A percentile compares a stretch with the other conserved stretches of the same genome.
Conservation (phyloP, 1,140 invertebrate genomes). For the Drosophila nikananu region DNA sequence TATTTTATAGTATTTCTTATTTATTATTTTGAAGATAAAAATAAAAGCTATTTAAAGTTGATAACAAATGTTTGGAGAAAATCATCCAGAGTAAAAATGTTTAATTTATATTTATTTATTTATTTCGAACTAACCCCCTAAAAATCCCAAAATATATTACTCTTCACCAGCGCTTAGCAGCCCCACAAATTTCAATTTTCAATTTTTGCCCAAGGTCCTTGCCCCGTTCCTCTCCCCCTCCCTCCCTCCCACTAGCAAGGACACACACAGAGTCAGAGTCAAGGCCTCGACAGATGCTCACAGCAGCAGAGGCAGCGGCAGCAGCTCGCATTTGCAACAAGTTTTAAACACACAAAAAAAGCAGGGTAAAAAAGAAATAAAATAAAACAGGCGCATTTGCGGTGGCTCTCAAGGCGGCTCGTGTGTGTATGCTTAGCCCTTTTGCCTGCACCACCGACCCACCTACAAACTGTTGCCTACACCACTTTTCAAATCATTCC, state of each 20-base stretch:
- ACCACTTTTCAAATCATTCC: slow-evolving; percentile 77
- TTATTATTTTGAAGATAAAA: no score
- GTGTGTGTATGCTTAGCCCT: slow-evolving; percentile 35
- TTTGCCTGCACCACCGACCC: slow-evolving; percentile 17
- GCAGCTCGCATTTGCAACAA: slow-evolving; percentile 65
- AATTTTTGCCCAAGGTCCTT: slow-evolving; percentile 51
- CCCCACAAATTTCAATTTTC: slow-evolving; percentile 63
- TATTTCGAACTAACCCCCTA: neutral
- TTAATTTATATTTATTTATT: slow-evolving; percentile 9
- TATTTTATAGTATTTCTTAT: no score
- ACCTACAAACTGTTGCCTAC: slow-evolving; percentile 66
- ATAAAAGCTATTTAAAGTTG: no score
- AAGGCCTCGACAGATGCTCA: slow-evolving; percentile 60
- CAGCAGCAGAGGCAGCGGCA: slow-evolving; percentile 21
- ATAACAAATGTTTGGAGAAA: no score
- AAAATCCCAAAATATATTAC: slow-evolving; percentile 23
- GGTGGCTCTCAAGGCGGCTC: slow-evolving; percentile 62
- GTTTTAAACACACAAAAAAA: slow-evolving; percentile 51
- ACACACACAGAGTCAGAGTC: slow-evolving; percentile 65
- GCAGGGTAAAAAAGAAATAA: slow-evolving; percentile 3
- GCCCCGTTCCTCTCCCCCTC: neutral
- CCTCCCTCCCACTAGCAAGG: slow-evolving; percentile 42
- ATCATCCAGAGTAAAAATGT: no score
- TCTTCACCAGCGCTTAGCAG: slow-evolving; percentile 19
- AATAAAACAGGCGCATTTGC: slow-evolving; percentile 53